A percentile compares a stretch with the other conserved stretches of the same genome.
Conservation (phyloP, 2,113 vertebrate genomes). For the Ceratotherium simum region DNA sequence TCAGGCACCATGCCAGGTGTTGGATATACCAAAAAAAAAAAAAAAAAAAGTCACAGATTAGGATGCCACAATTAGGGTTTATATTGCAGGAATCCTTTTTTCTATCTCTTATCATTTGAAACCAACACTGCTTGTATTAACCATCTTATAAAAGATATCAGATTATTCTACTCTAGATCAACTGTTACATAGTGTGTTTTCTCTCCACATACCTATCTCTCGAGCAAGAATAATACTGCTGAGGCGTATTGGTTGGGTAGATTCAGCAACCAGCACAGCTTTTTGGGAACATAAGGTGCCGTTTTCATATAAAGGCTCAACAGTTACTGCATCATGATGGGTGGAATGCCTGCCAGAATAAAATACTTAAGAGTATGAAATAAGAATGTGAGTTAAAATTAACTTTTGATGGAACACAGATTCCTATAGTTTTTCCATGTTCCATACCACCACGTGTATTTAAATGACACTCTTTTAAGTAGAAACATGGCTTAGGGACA, state of each 20-base stretch:
- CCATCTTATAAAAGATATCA: neutral
- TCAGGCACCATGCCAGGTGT: neutral
- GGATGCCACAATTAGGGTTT: neutral
- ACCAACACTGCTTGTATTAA: neutral
- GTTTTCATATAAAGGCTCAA: constrained; percentile 82
- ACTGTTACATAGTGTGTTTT: constrained; percentile 24
- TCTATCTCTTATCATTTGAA: neutral
- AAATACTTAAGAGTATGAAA: constrained; percentile 56
- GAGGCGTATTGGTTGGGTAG: constrained; percentile 80
- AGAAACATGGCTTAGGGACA: neutral
- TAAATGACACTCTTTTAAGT: constrained; percentile 10
- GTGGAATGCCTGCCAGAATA: constrained; percentile 79
- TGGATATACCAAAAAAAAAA: neutral
- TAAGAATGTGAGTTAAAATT: neutral
- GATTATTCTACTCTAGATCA: neutral
- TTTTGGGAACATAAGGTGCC: constrained; percentile 82
- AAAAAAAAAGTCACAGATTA: neutral
- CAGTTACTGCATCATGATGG: constrained; percentile 72
- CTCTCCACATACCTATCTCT: constrained; percentile 82
- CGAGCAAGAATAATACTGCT: constrained; percentile 83
- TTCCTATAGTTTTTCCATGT: neutral
- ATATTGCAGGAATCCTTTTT: neutral
- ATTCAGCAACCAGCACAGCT: constrained; percentile 79
- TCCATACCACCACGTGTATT: neutral
- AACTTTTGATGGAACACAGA: neutral